Base-by-base conservation (phyloP, 2,888 invertebrate genomes). In the Melangyna quadrimaculata region DNA sequence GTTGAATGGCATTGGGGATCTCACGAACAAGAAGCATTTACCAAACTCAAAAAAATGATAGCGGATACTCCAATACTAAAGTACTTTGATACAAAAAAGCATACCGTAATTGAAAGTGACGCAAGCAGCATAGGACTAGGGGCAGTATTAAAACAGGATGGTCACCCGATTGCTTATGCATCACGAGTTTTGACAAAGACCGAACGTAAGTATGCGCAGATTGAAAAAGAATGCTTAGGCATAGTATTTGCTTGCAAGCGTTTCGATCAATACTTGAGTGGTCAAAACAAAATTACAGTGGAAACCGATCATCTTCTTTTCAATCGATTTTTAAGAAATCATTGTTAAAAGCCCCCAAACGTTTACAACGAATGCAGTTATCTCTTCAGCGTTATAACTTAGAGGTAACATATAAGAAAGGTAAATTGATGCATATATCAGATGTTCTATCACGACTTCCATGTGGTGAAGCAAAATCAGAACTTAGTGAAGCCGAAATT, bases 331-430 rank as follows among this genome's bases (percentile, higher is more conserved):
- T 27, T 5, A 27, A 27, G 27, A 27, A 87, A 77, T 70, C 78
- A 14, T 32, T 88, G 10, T 55, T 63, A 59, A 27, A 71, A 29
- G 69, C 69, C 9, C 87, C 88, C 19, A 37, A 45, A n/a, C 57
- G 88, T 24, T 45, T 88, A 19, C 88, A 88, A 75, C 67, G 78
- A 73, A 88, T 88, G 87, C 48, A 82, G 22, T 45, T 88, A n/a
- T 87, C 69, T 48, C 40, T 88, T 12, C 88, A 88, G 63, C 55
- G 48, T 43, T 89, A 88, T 73, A 63, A 87, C 29, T 72, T 67
- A 7, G 32, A 51, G 37, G 9, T 67, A 24, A 43, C 48, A 51
- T 67, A 67, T n/a, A 57, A 51, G 86, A 22, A 86, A 74, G 88
- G 88, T 12, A 88, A 82, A 69, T 55, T 78, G n/a, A 63, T 88